Percentiles rank a stretch among this genome's conserved stretches.
These are phyloP conservation scores for Byasa hedistus DNA, from an alignment of 2,888 invertebrate species.

Conservation along the genomic window DNA sequence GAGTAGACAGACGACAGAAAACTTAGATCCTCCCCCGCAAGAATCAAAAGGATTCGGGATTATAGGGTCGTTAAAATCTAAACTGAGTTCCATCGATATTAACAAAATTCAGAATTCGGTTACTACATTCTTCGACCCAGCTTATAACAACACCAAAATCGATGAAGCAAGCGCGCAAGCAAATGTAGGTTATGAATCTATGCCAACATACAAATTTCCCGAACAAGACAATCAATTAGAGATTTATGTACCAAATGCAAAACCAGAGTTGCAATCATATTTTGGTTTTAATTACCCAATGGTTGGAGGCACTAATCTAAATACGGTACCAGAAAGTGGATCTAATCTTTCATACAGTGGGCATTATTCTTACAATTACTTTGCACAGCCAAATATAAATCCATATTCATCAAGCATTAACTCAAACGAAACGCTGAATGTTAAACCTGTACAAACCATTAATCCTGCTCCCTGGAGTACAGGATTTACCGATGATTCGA, in stretches of 20 bases:
- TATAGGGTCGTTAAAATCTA: slow-evolving; percentile 73
- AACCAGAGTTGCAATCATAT: slow-evolving; percentile 35
- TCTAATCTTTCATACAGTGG: background rate
- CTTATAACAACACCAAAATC: slow-evolving; percentile 55
- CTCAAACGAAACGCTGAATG: slow-evolving; percentile 2
- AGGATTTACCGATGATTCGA: background rate
- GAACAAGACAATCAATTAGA: slow-evolving; percentile 46
- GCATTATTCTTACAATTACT: slow-evolving; percentile 7
- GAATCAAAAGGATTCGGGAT: slow-evolving; percentile 64
- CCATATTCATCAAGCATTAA: background rate
- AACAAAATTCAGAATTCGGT: slow-evolving; percentile 72
- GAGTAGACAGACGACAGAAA: slow-evolving; percentile 55
- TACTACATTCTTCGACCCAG: slow-evolving; percentile 73
- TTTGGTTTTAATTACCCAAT: slow-evolving; percentile 30
- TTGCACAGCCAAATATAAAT: slow-evolving; percentile 4
- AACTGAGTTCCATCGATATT: slow-evolving; percentile 67
- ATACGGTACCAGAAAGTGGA: background rate
- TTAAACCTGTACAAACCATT: background rate
- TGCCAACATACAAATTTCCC: slow-evolving; percentile 32
- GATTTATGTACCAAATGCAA: slow-evolving; percentile 49
- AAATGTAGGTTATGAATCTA: slow-evolving; percentile 31
- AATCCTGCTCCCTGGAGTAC: slow-evolving; percentile 7
- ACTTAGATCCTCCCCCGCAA: slow-evolving; percentile 47
- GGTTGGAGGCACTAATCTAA: background rate
- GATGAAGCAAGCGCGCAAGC: slow-evolving; percentile 39